Evolutionary conservation across 2,888 invertebrate genomes (phyloP), one percentile per base, ranked within the genome.

Genomic region (Aleiodes alternator): DNA sequence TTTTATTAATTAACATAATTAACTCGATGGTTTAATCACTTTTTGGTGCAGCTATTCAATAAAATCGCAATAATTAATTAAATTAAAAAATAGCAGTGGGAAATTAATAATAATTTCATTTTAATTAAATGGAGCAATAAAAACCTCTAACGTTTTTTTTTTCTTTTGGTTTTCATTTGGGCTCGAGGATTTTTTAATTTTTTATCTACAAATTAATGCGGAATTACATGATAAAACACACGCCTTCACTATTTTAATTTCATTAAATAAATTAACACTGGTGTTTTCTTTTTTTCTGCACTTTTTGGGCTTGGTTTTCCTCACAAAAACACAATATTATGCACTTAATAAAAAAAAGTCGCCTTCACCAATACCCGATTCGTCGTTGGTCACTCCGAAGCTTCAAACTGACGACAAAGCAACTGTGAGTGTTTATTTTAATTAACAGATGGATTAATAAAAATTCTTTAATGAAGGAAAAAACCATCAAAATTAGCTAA

Each of bases 221-320:
- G 69, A 43, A 34, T 76, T 72, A 14, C 48, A 43, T 76, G 48
- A 50, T 81, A 78, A 81, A 82, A 81, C 81, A 82, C 80, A 80
- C 82, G 81, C 79, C 79, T 78, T 76, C 68, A 80, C 81, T 78
- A 77, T 59, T 59, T n/a, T 23, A 64, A 16, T 69, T 70, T 23
- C 4, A 34, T 29, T 11, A 31, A 79, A 69, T 79, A 72, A 72
- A 85, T 86, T 88, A 87, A 87, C 88, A 88, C 86, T 75, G 80
- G 77, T 83, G 14, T 80, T 72, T 78, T 23, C 23, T 23, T 80
- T 81, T 80, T 81, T 81, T 85, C 82, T 86, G 88, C 88, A 88
- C 88, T 87, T 64, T 64, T 64, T 87, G 88, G 88, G 87, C 87
- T 88, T 87, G 88, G 88, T 87, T 87, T 87, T 87, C 7, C 43